phyloP scores from a whole-genome alignment of 2,113 vertebrate species.

The Monopterus albus region DNA sequence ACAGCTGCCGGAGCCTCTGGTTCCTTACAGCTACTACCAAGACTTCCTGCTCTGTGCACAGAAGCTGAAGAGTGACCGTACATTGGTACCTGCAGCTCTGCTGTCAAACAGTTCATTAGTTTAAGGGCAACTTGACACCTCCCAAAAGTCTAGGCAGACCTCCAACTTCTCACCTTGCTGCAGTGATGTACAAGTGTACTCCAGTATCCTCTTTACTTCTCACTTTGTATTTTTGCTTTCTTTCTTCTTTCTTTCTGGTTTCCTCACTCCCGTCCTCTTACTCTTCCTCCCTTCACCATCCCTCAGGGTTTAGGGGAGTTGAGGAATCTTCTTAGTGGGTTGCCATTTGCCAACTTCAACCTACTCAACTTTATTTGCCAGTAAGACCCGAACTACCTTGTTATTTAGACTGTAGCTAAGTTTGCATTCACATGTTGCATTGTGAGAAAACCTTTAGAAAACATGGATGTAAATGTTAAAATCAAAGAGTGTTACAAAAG shows the following conservation, averaged over 20 bases:
- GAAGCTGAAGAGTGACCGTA: conserved; percentile 65
- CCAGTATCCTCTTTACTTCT: background rate
- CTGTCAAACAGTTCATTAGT: background rate
- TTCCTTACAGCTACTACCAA: conserved; percentile 80
- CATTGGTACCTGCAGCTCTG: conserved; percentile 57
- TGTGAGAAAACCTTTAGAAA: too few species aligned
- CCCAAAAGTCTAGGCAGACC: background rate
- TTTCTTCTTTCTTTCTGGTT: background rate
- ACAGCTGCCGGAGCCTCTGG: conserved; percentile 83
- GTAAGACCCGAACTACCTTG: conserved; percentile 45
- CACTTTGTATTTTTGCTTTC: background rate
- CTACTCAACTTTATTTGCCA: conserved; percentile 83
- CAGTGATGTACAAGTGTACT: too few species aligned
- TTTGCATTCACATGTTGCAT: too few species aligned
- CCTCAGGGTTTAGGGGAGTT: conserved; percentile 78
- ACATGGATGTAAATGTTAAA: too few species aligned
- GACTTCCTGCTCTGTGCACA: conserved; percentile 81
- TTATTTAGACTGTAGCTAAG: too few species aligned
- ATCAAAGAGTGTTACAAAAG: too few species aligned
- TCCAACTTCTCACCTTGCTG: too few species aligned
- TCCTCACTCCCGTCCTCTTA: background rate
- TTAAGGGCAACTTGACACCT: background rate
- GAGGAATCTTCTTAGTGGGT: conserved; percentile 77
- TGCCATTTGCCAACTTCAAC: conserved; percentile 84
- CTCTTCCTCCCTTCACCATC: background rate